phyloP scores from a whole-genome alignment of 1,140 invertebrate genomes.

The Fopius arisanus region DNA sequence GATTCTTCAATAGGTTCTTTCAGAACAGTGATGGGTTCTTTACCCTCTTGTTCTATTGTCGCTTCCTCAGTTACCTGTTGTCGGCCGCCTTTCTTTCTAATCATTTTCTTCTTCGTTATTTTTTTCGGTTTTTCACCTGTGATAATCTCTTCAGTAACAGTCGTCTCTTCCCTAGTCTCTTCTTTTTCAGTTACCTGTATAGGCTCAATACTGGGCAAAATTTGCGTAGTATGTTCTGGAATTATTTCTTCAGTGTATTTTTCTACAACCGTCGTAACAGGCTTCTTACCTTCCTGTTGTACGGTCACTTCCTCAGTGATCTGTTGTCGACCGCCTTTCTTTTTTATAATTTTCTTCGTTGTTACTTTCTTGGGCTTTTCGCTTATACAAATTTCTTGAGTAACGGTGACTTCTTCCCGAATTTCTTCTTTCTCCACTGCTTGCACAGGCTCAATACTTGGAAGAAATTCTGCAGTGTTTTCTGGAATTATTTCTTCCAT shows the following conservation, averaged over 20 bases:
- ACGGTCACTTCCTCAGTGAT: no score
- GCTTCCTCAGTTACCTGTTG: conserved; percentile 18
- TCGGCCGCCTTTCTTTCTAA: conserved; percentile 14
- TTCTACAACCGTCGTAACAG: no score
- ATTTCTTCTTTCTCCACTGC: conserved; percentile 10
- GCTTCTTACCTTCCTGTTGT: neutral
- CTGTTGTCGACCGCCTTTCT: conserved; percentile 34
- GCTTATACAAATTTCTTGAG: conserved; percentile 30
- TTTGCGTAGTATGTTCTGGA: conserved; percentile 20
- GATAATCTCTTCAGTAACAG: neutral
- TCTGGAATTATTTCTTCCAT: neutral
- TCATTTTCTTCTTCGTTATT: neutral
- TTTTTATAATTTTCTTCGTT: conserved; percentile 37
- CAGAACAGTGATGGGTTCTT: conserved; percentile 45
- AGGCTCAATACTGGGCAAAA: conserved; percentile 3
- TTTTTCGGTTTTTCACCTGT: neutral
- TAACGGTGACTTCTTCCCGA: conserved; percentile 18
- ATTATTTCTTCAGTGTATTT: conserved; percentile 21
- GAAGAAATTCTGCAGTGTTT: neutral
- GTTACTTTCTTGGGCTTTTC: conserved; percentile 31
- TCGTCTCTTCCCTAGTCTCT: neutral
- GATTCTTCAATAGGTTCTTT: conserved; percentile 40
- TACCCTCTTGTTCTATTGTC: conserved; percentile 40
- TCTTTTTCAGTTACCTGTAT: neutral
- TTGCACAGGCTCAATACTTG: neutral